Base-by-base conservation (phyloP, 2,797 vertebrate species). In the Chelon auratus region DNA sequence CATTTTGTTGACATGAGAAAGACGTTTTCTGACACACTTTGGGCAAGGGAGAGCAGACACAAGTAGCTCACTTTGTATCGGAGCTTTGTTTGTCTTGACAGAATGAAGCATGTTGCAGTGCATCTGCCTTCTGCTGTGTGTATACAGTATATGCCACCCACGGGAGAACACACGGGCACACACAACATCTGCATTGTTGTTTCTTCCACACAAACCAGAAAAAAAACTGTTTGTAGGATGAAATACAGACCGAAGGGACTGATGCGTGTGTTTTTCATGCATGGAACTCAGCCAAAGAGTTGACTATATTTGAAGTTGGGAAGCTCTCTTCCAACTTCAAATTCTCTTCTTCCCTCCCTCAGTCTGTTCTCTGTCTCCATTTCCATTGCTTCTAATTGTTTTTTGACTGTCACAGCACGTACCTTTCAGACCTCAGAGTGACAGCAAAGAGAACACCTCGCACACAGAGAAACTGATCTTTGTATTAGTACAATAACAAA, bases 71-170 rank as follows among this genome's bases (percentile, higher is more conserved):
- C 76, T 85, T 84, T 86, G 68, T 62, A 47, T 68, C 62, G 56
- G 54, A 83, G 76, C 70, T 83, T 76, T 84, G 80, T 87, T 83
- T 88, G 80, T 85, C 74, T 76, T 87, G 75, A 75, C 71, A 80
- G 78, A 72, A 72, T 68, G 64, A 87, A 84, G 83, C 77, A 81
- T 86, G 78, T 89, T 90, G 81, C 70, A 54, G 80, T 36, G 62
- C 73, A 73, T 89, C 88, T 84, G 81, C 66, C 62, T 78, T 67
- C 66, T 85, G 62, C 65, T 77, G 65, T 81, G 68, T 72, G 58
- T 66, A 9, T 82, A 68, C 55, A 81, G 71, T 73, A 50, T 22
- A 26, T 45, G 48, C 79, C 86, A 78, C 83, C 81, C 86, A 78
- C 68, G 37, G 64, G 72, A 82, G 60, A 68, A 58, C 51, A 65